Evolutionary conservation across 2,797 vertebrate species (phyloP).

Genomic region (Danio aesculapii): DNA sequence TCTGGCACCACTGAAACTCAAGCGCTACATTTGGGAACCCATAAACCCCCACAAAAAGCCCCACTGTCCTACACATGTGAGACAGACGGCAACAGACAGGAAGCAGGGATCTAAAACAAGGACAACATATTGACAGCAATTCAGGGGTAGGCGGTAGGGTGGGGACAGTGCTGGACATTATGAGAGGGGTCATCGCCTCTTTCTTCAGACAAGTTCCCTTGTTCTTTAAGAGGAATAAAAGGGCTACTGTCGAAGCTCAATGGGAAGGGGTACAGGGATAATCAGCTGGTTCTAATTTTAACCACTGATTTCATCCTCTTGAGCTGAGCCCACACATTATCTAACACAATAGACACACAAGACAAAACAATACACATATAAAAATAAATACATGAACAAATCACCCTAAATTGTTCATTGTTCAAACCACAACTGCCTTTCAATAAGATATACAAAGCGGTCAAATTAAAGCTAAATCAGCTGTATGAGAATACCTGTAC

Average conservation of each 20-base stretch:
- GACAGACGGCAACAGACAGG: slow-evolving; percentile 28
- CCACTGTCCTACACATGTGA: slow-evolving; percentile 36
- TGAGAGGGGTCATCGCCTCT: slow-evolving; percentile 39
- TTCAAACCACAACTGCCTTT: background rate
- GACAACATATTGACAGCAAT: slow-evolving; percentile 32
- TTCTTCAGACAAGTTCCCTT: slow-evolving; percentile 34
- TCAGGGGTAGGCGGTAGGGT: slow-evolving; percentile 41
- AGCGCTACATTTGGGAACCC: slow-evolving; percentile 37
- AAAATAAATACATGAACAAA: background rate
- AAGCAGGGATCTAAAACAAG: slow-evolving; percentile 42
- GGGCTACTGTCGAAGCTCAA: slow-evolving; percentile 54
- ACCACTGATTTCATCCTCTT: slow-evolving; percentile 74
- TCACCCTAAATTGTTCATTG: background rate
- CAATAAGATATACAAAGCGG: background rate
- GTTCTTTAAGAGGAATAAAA: slow-evolving; percentile 52
- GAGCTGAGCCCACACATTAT: slow-evolving; percentile 60
- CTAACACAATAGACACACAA: slow-evolving; percentile 40
- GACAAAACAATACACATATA: background rate
- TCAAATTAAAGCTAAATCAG: background rate
- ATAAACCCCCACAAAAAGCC: slow-evolving; percentile 38
- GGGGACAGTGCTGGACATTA: slow-evolving; percentile 38
- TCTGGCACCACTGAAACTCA: slow-evolving; percentile 49
- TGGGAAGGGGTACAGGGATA: slow-evolving; percentile 68
- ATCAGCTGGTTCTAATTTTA: slow-evolving; percentile 75
- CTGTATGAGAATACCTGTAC: background rate